Conservation (phyloP, 2,888 invertebrate genomes). For the Dromius quadrimaculatus region DNA sequence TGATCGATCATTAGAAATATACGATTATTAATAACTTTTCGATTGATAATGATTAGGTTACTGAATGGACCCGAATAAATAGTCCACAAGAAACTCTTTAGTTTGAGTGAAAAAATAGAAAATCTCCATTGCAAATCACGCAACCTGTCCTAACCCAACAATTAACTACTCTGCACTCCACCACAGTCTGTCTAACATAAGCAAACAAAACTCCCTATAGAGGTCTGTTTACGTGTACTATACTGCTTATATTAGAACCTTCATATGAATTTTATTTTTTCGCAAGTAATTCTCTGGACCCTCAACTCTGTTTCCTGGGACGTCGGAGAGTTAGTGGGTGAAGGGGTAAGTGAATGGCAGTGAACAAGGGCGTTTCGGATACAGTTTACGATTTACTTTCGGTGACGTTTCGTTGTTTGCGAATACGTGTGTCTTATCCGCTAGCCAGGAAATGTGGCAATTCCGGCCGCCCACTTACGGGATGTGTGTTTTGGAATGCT, state of each 20-base stretch:
- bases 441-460: constrained; percentile 34
- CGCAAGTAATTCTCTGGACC: constrained; percentile 38
- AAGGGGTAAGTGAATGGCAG: constrained; percentile 17
- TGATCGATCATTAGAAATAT: no score
- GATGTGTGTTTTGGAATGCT: constrained; percentile 12
- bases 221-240: constrained; percentile 9
- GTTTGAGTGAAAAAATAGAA: not conserved
- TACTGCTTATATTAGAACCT: constrained; percentile 32
- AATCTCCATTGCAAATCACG: constrained; percentile 5
- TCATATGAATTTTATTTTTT: constrained; percentile 40
- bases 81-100: no score
- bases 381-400: constrained; percentile 41
- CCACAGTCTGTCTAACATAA: not conserved
- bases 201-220: constrained; percentile 19
- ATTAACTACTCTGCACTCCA: constrained; percentile 7
- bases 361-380: constrained; percentile 35
- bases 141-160: constrained; percentile 26
- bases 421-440: constrained; percentile 36
- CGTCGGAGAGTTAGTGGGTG: not conserved
- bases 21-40: no score
- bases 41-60: no score
- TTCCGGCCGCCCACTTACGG: constrained; percentile 26
- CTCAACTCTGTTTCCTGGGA: constrained; percentile 16
- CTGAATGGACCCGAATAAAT: no score
- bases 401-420: constrained; percentile 43